Evolutionary conservation across 2,888 invertebrate species (phyloP).

Genomic region (Spilarctia lutea): DNA sequence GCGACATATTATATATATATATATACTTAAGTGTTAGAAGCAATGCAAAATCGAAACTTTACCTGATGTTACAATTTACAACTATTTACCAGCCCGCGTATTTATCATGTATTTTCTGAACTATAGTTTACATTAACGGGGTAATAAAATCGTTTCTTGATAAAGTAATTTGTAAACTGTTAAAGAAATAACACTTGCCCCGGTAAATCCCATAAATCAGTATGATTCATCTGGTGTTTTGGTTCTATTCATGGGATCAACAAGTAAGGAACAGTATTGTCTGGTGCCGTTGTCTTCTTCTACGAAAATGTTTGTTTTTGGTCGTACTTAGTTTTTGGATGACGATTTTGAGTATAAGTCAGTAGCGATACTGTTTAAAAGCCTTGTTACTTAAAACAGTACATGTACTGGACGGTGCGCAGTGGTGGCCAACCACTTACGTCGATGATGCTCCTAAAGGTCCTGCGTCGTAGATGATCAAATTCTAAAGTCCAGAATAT

Average conservation of each 20-base stretch:
- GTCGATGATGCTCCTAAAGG: no score
- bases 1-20: not conserved
- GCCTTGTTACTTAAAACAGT: not conserved
- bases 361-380: not conserved
- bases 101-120: conserved; percentile 23
- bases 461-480: no score
- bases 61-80: conserved; percentile 20
- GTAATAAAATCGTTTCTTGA: conserved; percentile 27
- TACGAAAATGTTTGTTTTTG: not conserved
- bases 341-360: not conserved
- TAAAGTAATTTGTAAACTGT: conserved; percentile 26
- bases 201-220: conserved; percentile 21
- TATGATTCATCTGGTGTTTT: conserved; percentile 33
- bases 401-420: no score
- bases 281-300: not conserved
- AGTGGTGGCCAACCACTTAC: no score
- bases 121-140: conserved; percentile 18
- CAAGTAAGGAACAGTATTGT: not conserved
- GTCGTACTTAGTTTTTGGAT: not conserved
- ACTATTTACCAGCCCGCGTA: conserved; percentile 9
- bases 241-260: not conserved
- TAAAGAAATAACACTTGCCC: conserved; percentile 28
- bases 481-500: no score
- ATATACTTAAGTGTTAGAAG: not conserved
- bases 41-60: conserved; percentile 9